Percentiles rank a stretch among this genome's conserved stretches.
Conservation (phyloP, 2,888 invertebrate species). For the Xanthia togata region DNA sequence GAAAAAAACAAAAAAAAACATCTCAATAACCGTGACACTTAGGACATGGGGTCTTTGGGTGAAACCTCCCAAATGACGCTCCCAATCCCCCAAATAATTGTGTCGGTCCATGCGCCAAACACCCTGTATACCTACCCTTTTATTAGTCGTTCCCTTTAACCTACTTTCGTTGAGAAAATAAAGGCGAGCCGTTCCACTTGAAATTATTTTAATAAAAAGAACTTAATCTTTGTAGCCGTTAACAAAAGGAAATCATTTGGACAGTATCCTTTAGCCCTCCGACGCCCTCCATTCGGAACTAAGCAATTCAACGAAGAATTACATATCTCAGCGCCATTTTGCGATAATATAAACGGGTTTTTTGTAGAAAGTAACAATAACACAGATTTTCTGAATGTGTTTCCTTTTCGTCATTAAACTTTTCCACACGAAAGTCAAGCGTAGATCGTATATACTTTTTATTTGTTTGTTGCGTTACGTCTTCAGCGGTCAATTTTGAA, state of each 20-base stretch:
- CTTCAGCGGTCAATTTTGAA: background rate
- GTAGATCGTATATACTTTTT: background rate
- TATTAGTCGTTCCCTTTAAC: constrained; percentile 48
- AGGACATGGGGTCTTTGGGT: too few species aligned
- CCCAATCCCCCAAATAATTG: too few species aligned
- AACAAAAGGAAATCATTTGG: constrained; percentile 65
- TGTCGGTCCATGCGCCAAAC: too few species aligned
- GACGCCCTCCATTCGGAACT: constrained; percentile 58
- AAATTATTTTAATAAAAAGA: constrained; percentile 69
- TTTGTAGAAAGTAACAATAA: constrained; percentile 18
- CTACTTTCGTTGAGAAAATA: constrained; percentile 58
- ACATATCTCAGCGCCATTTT: constrained; percentile 62
- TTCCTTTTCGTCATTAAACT: constrained; percentile 1
- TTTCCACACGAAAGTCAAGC: background rate
- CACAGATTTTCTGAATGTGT: background rate
- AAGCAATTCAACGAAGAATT: constrained; percentile 63
- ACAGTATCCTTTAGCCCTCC: constrained; percentile 56
- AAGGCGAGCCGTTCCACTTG: constrained; percentile 43
- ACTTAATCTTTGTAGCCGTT: constrained; percentile 64
- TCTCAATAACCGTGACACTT: too few species aligned
- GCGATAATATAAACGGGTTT: constrained; percentile 46
- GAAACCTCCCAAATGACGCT: too few species aligned
- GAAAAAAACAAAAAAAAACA: too few species aligned
- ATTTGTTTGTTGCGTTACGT: background rate
- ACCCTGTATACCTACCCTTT: constrained; percentile 50